These are phyloP conservation scores for Pongo pygmaeus DNA, from an alignment of 2,113 vertebrate species.

Conservation along the genomic window DNA sequence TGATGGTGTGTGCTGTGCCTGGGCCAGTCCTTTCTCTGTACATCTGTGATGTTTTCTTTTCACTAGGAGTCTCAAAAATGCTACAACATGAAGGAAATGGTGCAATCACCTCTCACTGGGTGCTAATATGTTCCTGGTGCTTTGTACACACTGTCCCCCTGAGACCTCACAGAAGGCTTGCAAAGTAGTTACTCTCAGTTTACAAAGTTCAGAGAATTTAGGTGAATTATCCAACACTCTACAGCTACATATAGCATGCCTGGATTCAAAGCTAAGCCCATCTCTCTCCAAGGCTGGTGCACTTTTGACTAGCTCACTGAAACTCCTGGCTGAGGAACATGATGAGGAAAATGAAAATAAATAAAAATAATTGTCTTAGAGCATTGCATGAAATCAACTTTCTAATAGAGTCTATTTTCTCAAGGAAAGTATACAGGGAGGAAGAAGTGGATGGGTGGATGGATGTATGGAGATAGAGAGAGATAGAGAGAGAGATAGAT, in stretches of 20 bases:
- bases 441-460: no score
- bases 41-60: background rate
- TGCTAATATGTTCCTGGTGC: background rate
- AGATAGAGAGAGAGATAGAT: background rate
- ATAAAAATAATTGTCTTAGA: background rate
- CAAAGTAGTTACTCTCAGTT: background rate
- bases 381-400: background rate
- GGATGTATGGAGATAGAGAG: background rate
- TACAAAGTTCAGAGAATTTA: background rate
- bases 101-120: background rate
- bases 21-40: background rate
- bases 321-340: background rate
- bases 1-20: background rate
- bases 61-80: background rate
- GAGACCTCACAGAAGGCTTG: background rate
- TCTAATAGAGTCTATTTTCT: background rate
- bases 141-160: background rate
- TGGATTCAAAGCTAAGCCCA: slow-evolving; percentile 1
- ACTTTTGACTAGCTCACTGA: background rate
- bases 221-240: background rate
- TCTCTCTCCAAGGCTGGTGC: background rate
- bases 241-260: background rate
- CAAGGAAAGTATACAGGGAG: background rate
- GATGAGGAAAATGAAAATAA: background rate
- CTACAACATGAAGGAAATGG: background rate